Conservation (phyloP, 2,113 vertebrate genomes). For the Rhinolophus ferrumequinum region DNA sequence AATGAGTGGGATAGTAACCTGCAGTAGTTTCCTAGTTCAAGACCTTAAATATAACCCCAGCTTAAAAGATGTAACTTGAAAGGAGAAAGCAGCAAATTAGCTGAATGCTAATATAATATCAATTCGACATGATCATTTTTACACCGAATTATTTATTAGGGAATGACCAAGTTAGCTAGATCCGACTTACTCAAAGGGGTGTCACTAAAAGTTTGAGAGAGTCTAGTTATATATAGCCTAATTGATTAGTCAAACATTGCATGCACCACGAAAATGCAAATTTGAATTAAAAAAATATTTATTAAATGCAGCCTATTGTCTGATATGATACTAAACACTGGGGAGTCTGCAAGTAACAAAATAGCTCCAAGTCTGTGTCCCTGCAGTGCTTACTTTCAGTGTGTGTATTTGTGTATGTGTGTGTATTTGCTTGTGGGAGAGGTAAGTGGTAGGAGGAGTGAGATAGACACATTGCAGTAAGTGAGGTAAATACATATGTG, state of each 20-base stretch:
- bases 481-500: background rate
- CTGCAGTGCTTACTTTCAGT: background rate
- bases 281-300: background rate
- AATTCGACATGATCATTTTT: background rate
- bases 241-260: background rate
- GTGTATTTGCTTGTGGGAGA: background rate
- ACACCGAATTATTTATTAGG: background rate
- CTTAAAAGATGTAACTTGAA: background rate
- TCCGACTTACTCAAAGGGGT: background rate
- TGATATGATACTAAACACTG: background rate
- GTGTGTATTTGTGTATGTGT: background rate
- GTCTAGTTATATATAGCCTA: background rate
- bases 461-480: background rate
- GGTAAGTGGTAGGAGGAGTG: rapidly evolving
- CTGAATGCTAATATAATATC: background rate
- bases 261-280: background rate
- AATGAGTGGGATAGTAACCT: background rate
- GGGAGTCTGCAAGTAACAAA: background rate
- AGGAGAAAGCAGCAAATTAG: background rate
- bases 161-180: background rate
- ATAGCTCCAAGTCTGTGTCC: background rate
- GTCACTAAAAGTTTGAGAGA: background rate
- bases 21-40: background rate
- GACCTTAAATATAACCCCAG: background rate
- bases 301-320: background rate